phyloP scores from a whole-genome alignment of 1,140 invertebrate genomes.

The Matsumurasca onukii region DNA sequence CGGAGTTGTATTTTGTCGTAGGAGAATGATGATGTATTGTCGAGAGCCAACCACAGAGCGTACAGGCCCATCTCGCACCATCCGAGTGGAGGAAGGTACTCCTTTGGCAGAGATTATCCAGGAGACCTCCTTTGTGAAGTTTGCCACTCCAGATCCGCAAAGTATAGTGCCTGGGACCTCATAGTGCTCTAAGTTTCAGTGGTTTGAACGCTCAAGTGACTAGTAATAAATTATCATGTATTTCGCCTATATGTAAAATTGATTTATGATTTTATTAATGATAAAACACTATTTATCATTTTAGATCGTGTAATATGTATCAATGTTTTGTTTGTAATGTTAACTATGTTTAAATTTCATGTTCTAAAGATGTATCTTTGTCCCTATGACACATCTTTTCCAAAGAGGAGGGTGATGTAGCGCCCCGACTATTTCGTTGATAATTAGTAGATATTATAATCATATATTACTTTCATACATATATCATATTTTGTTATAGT shows the following conservation, averaged over 20 bases:
- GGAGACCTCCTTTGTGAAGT: conserved; percentile 1
- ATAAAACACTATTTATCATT: neutral
- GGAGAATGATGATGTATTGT: neutral
- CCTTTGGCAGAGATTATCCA: neutral
- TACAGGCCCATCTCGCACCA: neutral
- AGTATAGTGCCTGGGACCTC: neutral
- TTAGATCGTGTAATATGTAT: neutral
- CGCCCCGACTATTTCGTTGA: too few relatives aligned
- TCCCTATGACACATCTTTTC: neutral
- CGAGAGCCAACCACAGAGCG: neutral
- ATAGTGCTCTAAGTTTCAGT: neutral
- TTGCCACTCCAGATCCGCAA: neutral
- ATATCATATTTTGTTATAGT: too few relatives aligned
- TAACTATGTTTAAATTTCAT: neutral
- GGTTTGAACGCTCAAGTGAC: neutral
- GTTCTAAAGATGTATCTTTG: neutral
- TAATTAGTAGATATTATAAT: too few relatives aligned
- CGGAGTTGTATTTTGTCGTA: neutral
- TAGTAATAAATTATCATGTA: neutral
- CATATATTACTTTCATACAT: too few relatives aligned
- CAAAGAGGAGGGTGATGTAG: neutral
- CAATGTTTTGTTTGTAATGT: neutral
- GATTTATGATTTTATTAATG: neutral
- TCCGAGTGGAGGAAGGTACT: neutral
- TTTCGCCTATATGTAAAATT: neutral